Conservation (phyloP, 2,113 vertebrate genomes). For the Pomatorhinus ruficollis region DNA sequence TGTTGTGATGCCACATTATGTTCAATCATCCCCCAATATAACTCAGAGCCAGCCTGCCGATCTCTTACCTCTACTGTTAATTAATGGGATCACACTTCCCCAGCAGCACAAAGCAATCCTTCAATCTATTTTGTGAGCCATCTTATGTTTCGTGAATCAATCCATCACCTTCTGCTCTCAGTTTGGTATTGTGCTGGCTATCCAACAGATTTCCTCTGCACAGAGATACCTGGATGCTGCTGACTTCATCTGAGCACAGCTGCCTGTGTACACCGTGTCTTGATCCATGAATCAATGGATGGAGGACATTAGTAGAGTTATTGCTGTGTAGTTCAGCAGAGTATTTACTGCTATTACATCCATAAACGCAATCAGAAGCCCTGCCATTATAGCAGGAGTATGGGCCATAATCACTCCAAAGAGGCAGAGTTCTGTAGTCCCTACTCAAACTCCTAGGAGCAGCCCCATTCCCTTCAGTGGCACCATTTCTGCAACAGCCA, state of each 20-base stretch:
- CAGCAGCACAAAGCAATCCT: background rate
- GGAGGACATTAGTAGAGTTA: background rate
- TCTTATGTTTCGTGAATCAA: background rate
- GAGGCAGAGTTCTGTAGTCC: background rate
- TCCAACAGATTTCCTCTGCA: background rate
- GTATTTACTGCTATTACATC: background rate
- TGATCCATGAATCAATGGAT: background rate
- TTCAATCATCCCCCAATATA: background rate
- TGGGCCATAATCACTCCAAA: background rate
- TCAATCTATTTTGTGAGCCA: background rate
- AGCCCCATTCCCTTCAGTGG: background rate
- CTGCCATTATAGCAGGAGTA: background rate
- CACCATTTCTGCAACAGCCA: background rate
- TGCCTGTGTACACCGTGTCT: background rate
- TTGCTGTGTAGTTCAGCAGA: background rate
- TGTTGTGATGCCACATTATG: background rate
- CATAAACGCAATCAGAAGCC: constrained; percentile 14
- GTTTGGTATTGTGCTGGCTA: background rate
- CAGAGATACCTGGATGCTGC: background rate
- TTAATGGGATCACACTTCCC: background rate
- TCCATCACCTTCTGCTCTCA: background rate
- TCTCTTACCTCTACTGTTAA: background rate
- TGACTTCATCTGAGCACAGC: background rate
- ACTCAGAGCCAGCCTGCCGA: background rate
- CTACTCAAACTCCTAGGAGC: background rate